Evolutionary conservation across 2,797 vertebrate species (phyloP).

Genomic region (Phrynocephalus guinanensis): DNA sequence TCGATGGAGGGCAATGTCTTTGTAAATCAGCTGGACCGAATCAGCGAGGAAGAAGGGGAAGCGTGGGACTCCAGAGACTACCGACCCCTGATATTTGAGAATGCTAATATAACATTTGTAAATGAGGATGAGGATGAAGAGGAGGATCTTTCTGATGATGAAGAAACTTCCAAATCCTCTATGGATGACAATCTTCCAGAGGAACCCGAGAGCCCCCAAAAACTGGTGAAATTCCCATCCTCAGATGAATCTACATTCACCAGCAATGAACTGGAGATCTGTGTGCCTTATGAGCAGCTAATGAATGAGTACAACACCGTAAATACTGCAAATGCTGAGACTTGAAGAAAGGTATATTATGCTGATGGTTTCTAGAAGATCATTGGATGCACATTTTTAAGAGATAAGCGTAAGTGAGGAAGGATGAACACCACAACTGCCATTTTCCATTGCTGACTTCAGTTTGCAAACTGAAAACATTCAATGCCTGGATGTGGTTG

Average conservation of each 20-base stretch:
- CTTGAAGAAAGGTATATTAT: conserved; percentile 61
- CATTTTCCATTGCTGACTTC: conserved; percentile 42
- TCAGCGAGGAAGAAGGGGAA: conserved; percentile 85
- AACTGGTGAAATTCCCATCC: conserved; percentile 75
- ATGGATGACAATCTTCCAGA: conserved; percentile 79
- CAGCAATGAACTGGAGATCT: conserved; percentile 84
- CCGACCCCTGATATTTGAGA: conserved; percentile 87
- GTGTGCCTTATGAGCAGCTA: conserved; percentile 91
- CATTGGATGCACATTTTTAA: conserved; percentile 44
- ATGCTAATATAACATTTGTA: conserved; percentile 89
- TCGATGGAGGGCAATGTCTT: conserved; percentile 74
- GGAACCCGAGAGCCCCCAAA: conserved; percentile 73
- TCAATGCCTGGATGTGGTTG: conserved; percentile 36
- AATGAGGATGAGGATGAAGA: conserved; percentile 83
- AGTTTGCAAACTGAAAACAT: conserved; percentile 53
- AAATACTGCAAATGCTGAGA: conserved; percentile 82
- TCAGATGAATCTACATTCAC: conserved; percentile 90
- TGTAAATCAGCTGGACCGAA: conserved; percentile 94
- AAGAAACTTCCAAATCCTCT: conserved; percentile 86
- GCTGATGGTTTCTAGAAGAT: conserved; percentile 47
- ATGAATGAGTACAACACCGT: conserved; percentile 91
- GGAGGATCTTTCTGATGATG: conserved; percentile 82
- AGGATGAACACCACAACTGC: conserved; percentile 35
- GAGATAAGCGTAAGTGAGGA: conserved; percentile 45
- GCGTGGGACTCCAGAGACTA: conserved; percentile 89